Evolutionary conservation across 2,797 vertebrate genomes (phyloP).

Genomic region (Carapus acus): DNA sequence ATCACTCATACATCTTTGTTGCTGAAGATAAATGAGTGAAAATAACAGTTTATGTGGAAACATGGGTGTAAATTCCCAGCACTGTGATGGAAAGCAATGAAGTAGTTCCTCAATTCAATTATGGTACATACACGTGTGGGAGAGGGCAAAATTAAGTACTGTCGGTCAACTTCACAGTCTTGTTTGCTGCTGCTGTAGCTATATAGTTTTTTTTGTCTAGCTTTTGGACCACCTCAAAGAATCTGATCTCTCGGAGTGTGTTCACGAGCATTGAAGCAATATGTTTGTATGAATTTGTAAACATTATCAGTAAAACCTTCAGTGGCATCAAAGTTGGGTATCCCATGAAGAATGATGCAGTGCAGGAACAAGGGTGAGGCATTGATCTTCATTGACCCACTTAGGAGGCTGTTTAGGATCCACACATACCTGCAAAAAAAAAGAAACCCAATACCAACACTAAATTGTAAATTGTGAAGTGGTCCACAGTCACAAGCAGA

Average conservation of each 20-base stretch:
- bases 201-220: constrained; percentile 51
- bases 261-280: constrained; percentile 39
- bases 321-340: constrained; percentile 80
- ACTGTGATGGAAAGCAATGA: constrained; percentile 37
- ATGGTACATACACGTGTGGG: constrained; percentile 28
- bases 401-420: constrained; percentile 88
- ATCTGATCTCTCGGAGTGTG: constrained; percentile 20
- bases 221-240: too few species aligned
- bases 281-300: constrained; percentile 33
- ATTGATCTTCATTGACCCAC: constrained; percentile 92
- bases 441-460: too few species aligned
- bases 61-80: constrained; percentile 39
- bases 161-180: constrained; percentile 45
- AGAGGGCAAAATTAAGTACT: constrained; percentile 26
- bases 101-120: constrained; percentile 21
- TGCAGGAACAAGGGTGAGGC: constrained; percentile 86
- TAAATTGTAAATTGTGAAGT: too few species aligned
- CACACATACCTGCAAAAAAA: constrained; percentile 80
- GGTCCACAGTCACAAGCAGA: too few species aligned
- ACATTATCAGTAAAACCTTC: constrained; percentile 71
- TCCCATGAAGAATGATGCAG: constrained; percentile 81
- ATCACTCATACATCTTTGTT: constrained; percentile 36
- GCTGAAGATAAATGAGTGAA: constrained; percentile 43
- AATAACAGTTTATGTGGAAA: constrained; percentile 52
- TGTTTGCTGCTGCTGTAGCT: constrained; percentile 49